These are phyloP conservation scores for Amphimedon queenslandica DNA, from an alignment of 37 sponge, comb jelly and placozoan species.

Conservation along the genomic window DNA sequence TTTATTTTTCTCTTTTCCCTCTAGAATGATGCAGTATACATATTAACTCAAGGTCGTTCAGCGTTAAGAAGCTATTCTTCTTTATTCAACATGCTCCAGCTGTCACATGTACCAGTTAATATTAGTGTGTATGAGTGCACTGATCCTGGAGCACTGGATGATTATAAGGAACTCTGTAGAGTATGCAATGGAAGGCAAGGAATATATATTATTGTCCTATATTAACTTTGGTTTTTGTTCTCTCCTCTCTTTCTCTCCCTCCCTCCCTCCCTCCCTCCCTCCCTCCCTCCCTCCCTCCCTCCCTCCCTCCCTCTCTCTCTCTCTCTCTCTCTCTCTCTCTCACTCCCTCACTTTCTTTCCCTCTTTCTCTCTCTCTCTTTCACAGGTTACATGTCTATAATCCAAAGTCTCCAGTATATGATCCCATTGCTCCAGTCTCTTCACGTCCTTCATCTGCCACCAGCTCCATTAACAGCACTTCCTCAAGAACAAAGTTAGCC, in stretches of 20 bases:
- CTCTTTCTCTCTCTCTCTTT: no score
- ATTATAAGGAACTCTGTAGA: conserved; percentile 33
- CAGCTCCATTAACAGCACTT: background rate
- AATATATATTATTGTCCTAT: no score
- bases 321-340: no score
- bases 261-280: background rate
- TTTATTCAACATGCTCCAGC: conserved; percentile 25
- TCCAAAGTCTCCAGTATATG: no score
- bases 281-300: background rate
- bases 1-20: no score
- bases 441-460: background rate
- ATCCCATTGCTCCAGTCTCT: no score
- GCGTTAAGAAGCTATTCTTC: conserved; percentile 19
- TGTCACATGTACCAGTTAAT: conserved; percentile 46
- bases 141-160: conserved; percentile 1
- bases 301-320: no score
- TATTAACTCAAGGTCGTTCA: conserved; percentile 19
- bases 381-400: no score
- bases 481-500: no score
- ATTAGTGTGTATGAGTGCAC: conserved; percentile 30
- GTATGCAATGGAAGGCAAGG: conserved; percentile 43
- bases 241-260: background rate
- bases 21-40: conserved; percentile 46
- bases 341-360: no score
- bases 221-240: background rate